Base-by-base conservation (phyloP, 2,797 vertebrate genomes). In the Gobionotothen gibberifrons region DNA sequence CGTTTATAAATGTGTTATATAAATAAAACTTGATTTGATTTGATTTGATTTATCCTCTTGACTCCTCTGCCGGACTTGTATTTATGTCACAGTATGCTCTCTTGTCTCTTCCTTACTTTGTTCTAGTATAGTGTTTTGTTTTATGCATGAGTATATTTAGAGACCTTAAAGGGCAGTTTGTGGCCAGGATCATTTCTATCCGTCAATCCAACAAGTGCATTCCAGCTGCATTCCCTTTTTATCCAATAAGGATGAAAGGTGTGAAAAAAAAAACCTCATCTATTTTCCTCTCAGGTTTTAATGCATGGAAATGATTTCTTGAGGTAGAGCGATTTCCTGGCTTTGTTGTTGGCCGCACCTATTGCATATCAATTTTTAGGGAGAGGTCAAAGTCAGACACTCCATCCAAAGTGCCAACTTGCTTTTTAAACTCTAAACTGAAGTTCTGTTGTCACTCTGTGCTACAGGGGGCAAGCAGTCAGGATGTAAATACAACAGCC, bases 401-500 rank as follows among this genome's bases (percentile, higher is more conserved):
- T 63, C 15, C n/a, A 63, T 55, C 47, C 66, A 51, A 26, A 55
- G 40, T 60, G 62, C 39, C 58, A 46, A 51, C 51, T 55, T 22
- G 8, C 61, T 32, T 43, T 69, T 74, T 67, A n/a, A 51, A 74
- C 53, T 74, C 46, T 44, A 19, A 76, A 67, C 56, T 53, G 15
- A 44, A 21, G 19, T 26, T 55, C 29, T 57, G 14, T 48, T 61
- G 61, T 56, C 70, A 60, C 21, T 48, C 42, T 32, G 36, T 39
- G 19, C 63, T 44, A 54, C 22, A 42, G 26, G 47, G 14, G 21
- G 13, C 58, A 54, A 70, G 47, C 71, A 58, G 60, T 76, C 74
- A 55, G 72, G 81, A 85, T 80, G 83, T 75, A 79, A 80, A 76
- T 44, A 83, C 69, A 85, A 68, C 83, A 83, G 82, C 57, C 72